phyloP scores from a whole-genome alignment of 2,888 invertebrate genomes.

The Andrena bicolor region DNA sequence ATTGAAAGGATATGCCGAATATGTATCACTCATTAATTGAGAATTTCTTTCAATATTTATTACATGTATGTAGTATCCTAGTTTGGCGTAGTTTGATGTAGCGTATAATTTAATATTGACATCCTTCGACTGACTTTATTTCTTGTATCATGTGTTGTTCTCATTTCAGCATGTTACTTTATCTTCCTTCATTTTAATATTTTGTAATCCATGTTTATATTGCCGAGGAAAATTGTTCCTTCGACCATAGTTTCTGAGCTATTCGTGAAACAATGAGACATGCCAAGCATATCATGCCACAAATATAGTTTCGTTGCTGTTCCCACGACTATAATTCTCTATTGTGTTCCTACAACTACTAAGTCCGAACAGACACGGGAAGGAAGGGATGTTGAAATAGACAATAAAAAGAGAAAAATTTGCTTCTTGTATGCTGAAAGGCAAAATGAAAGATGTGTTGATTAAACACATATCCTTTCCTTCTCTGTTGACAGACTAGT shows the following conservation, averaged over 20 bases:
- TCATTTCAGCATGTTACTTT: constrained; percentile 45
- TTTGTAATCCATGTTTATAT: not conserved
- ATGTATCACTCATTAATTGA: not conserved
- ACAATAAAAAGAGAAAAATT: constrained; percentile 66
- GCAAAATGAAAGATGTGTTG: constrained; percentile 77
- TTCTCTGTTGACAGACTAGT: constrained; percentile 90
- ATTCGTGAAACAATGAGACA: constrained; percentile 8
- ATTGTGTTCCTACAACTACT: constrained; percentile 65
- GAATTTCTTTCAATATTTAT: not conserved
- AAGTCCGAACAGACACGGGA: constrained; percentile 81
- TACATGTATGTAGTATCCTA: constrained; percentile 10
- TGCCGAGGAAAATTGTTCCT: not conserved
- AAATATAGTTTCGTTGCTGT: constrained; percentile 74
- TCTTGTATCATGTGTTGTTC: constrained; percentile 20
- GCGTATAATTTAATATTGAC: not conserved
- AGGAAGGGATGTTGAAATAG: constrained; percentile 86
- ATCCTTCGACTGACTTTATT: not conserved
- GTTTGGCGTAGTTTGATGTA: not conserved
- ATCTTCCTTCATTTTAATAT: constrained; percentile 2
- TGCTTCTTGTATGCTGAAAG: constrained; percentile 80
- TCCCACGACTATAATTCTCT: constrained; percentile 62
- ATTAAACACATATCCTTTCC: constrained; percentile 87
- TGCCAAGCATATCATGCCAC: constrained; percentile 1
- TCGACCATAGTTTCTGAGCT: constrained; percentile 14
- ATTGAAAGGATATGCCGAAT: not conserved